Conservation (phyloP, 2,888 invertebrate genomes). For the Euproctis similis region DNA sequence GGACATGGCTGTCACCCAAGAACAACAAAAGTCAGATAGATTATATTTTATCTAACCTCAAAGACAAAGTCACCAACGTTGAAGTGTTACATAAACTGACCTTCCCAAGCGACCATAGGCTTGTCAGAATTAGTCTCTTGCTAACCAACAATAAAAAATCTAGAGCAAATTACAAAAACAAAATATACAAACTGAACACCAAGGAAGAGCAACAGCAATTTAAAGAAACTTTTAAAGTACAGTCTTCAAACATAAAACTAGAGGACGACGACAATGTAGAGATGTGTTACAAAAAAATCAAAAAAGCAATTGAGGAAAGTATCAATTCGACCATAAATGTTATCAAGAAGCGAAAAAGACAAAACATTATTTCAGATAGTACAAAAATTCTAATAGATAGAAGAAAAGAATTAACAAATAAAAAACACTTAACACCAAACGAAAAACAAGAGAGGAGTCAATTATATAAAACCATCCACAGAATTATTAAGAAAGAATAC, state of each 20-base stretch:
- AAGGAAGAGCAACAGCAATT: not conserved
- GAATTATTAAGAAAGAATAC: not conserved
- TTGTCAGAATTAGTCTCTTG: not conserved
- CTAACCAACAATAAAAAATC: not conserved
- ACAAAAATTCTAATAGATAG: not conserved
- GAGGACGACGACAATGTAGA: not conserved
- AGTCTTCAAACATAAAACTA: not conserved
- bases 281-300: not conserved
- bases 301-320: not conserved
- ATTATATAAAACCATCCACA: not conserved
- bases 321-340: not conserved
- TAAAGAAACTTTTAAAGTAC: not conserved
- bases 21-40: slow-evolving; percentile 1
- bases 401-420: slow-evolving; percentile 1
- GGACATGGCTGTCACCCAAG: not conserved
- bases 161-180: not conserved
- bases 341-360: too few relatives aligned
- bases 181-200: not conserved
- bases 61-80: not conserved
- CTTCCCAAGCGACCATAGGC: not conserved
- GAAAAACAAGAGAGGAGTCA: not conserved
- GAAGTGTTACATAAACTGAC: not conserved
- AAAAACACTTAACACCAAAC: not conserved
- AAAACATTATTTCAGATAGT: too few relatives aligned
- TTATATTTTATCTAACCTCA: not conserved